These are phyloP conservation scores for Calcarius lapponicus DNA, from an alignment of 2,797 vertebrate genomes.

Conservation along the genomic window DNA sequence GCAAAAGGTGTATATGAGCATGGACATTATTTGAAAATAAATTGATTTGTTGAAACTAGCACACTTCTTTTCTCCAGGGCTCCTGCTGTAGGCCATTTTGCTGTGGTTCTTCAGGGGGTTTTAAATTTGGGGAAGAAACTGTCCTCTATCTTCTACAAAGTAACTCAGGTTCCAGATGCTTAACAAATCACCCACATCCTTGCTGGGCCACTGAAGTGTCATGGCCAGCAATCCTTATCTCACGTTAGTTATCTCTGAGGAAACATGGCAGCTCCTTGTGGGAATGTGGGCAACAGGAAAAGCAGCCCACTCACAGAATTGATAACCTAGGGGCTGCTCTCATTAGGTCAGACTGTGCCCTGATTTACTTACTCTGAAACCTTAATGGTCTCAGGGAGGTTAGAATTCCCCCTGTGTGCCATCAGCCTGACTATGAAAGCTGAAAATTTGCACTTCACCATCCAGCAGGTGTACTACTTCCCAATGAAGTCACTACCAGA, in stretches of 20 bases:
- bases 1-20: background rate
- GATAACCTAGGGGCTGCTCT: background rate
- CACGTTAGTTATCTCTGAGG: conserved; percentile 18
- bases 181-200: background rate
- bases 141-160: background rate
- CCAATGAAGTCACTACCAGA: background rate
- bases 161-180: background rate
- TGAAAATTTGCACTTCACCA: background rate
- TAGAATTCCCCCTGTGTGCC: background rate
- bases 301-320: background rate
- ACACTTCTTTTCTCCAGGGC: background rate
- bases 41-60: background rate
- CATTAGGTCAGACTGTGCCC: background rate
- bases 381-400: background rate
- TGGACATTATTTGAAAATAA: background rate
- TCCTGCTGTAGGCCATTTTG: background rate
- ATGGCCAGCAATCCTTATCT: background rate
- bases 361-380: conserved; percentile 38
- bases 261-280: background rate
- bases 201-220: background rate
- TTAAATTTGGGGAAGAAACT: background rate
- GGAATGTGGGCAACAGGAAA: background rate
- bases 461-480: background rate
- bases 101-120: background rate
- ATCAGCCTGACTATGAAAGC: background rate